These are phyloP conservation scores for Trachemys scripta DNA, from an alignment of 2,113 vertebrate species.

Conservation along the genomic window DNA sequence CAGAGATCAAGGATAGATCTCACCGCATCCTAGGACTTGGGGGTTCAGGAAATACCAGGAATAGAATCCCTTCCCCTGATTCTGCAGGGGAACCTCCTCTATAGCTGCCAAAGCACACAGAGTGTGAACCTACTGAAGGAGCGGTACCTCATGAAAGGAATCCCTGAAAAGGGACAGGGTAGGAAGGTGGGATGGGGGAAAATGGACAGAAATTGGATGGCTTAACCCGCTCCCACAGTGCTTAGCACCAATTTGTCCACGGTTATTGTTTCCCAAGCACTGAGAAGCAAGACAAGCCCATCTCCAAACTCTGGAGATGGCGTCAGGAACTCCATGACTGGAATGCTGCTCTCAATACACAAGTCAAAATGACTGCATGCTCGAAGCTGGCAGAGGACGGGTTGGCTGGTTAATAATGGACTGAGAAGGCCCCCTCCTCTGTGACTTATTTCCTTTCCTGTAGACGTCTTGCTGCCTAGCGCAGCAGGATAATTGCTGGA, in stretches of 20 bases:
- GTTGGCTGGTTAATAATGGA: neutral
- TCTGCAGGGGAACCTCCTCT: neutral
- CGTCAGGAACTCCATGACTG: neutral
- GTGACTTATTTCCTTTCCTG: neutral
- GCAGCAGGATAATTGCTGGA: neutral
- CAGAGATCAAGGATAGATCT: neutral
- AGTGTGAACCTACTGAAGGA: neutral
- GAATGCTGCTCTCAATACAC: neutral
- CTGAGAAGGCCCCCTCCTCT: neutral
- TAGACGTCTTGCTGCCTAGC: neutral
- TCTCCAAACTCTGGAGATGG: neutral
- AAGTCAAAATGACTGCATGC: neutral
- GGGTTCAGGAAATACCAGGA: neutral
- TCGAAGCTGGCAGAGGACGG: neutral
- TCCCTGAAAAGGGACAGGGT: neutral
- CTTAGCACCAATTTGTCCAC: neutral
- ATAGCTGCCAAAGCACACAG: neutral
- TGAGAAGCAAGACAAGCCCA: neutral
- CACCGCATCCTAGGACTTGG: neutral
- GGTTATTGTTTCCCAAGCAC: neutral
- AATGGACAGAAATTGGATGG: neutral
- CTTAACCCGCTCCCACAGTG: neutral
- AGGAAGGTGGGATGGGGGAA: neutral
- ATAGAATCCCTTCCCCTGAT: neutral
- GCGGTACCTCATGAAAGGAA: neutral